phyloP scores from a whole-genome alignment of 2,888 invertebrate species.

The Fragum whitleyi region DNA sequence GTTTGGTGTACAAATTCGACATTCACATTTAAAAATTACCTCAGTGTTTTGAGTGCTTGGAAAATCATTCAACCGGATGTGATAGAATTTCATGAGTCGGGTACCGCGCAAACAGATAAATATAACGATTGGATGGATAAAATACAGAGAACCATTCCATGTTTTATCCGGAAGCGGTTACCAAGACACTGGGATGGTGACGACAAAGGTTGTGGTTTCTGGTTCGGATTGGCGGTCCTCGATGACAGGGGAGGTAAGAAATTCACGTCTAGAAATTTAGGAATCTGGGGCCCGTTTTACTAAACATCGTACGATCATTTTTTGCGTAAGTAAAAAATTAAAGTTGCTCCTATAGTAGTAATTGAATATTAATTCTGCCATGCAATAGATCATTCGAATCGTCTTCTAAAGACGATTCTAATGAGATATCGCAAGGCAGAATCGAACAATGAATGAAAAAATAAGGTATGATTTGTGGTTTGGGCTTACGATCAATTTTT shows the following conservation, averaged over 20 bases:
- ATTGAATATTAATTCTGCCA: too few relatives aligned
- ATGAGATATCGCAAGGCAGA: too few relatives aligned
- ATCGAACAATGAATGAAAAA: too few relatives aligned
- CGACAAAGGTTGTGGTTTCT: conserved; percentile 59
- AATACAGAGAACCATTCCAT: conserved; percentile 72
- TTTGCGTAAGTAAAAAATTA: too few relatives aligned
- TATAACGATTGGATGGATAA: conserved; percentile 78
- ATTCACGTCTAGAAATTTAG: too few relatives aligned
- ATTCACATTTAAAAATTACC: conserved; percentile 79
- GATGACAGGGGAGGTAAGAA: conserved; percentile 73
- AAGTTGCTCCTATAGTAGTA: too few relatives aligned
- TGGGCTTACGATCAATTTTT: too few relatives aligned
- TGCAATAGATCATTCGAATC: too few relatives aligned
- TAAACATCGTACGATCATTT: too few relatives aligned
- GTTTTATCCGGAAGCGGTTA: conserved; percentile 65
- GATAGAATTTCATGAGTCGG: conserved; percentile 73
- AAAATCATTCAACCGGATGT: conserved; percentile 77
- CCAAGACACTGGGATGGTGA: conserved; percentile 63
- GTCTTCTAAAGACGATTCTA: too few relatives aligned
- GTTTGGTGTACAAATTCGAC: conserved; percentile 79
- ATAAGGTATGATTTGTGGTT: too few relatives aligned
- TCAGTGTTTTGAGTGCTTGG: conserved; percentile 80
- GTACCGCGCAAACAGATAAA: conserved; percentile 53
- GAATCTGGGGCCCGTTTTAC: too few relatives aligned
- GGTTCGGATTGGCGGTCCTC: conserved; percentile 70